These are phyloP conservation scores for Scaptomyza flava DNA, from an alignment of 2,888 invertebrate species.

Conservation along the genomic window DNA sequence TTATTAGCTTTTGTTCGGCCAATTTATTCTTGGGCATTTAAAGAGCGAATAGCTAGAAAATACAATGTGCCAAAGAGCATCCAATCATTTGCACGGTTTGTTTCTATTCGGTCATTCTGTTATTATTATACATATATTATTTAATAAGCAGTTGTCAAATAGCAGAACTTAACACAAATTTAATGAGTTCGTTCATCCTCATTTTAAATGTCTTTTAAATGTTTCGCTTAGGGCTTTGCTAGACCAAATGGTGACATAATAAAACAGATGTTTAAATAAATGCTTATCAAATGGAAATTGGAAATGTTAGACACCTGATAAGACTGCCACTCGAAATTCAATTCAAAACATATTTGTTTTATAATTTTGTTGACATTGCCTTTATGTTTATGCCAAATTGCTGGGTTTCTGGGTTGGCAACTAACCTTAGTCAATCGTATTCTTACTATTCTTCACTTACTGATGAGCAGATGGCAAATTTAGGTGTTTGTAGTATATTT, in stretches of 20 bases:
- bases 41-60: constrained; percentile 2
- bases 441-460: constrained; percentile 11
- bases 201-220: constrained; percentile 1
- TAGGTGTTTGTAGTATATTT: neutral
- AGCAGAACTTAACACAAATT: neutral
- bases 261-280: constrained; percentile 29
- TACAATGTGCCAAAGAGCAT: constrained; percentile 14
- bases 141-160: neutral
- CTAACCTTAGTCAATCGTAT: constrained; percentile 31
- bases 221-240: no score
- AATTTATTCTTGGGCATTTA: constrained; percentile 14
- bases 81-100: constrained; percentile 3
- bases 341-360: constrained; percentile 36
- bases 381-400: constrained; percentile 35
- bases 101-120: neutral
- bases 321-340: constrained; percentile 19
- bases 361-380: neutral
- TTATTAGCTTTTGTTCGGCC: constrained; percentile 58
- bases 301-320: constrained; percentile 3
- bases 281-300: constrained; percentile 26
- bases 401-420: neutral
- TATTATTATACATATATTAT: neutral
- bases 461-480: constrained; percentile 23
- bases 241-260: constrained; percentile 10
- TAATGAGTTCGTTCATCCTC: neutral